A percentile compares a stretch with the other conserved stretches of the same genome.
Conservation (phyloP, 2,113 vertebrate genomes). For the Eupsittula cactorum region DNA sequence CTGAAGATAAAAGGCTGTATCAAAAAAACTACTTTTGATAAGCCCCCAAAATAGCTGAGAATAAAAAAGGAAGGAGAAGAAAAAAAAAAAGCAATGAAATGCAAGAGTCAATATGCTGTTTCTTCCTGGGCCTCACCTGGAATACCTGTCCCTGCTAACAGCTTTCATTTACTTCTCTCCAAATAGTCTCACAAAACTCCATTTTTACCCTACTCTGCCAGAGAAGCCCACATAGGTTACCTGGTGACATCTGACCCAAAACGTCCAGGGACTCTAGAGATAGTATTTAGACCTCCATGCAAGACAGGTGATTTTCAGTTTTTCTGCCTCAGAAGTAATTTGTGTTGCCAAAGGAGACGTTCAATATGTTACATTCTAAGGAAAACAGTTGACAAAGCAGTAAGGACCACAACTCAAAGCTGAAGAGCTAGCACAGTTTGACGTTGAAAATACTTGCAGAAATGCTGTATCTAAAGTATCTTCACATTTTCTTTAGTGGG, state of each 20-base stretch:
- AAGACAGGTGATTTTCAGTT: neutral
- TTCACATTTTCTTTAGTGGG: neutral
- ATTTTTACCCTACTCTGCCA: neutral
- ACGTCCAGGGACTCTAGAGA: neutral
- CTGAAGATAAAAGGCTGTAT: conserved; percentile 20
- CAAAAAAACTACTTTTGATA: neutral
- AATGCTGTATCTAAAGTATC: neutral
- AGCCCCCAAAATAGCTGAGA: neutral
- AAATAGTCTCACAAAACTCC: neutral
- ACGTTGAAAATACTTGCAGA: conserved; percentile 1
- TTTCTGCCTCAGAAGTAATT: neutral
- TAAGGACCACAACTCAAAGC: neutral
- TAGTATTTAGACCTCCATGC: neutral
- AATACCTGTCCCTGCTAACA: neutral
- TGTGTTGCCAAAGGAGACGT: neutral
- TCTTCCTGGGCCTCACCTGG: neutral
- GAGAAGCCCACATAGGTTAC: neutral
- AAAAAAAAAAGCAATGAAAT: neutral
- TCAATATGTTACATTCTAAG: neutral
- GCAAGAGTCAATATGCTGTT: neutral
- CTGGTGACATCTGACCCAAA: neutral
- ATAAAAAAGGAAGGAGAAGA: neutral
- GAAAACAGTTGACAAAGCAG: neutral
- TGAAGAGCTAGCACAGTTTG: neutral
- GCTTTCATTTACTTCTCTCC: neutral